Percentiles rank a stretch among this genome's conserved stretches.
Evolutionary conservation across 1,140 invertebrate species (phyloP).

Genomic region (Drosophila kepulauana): DNA sequence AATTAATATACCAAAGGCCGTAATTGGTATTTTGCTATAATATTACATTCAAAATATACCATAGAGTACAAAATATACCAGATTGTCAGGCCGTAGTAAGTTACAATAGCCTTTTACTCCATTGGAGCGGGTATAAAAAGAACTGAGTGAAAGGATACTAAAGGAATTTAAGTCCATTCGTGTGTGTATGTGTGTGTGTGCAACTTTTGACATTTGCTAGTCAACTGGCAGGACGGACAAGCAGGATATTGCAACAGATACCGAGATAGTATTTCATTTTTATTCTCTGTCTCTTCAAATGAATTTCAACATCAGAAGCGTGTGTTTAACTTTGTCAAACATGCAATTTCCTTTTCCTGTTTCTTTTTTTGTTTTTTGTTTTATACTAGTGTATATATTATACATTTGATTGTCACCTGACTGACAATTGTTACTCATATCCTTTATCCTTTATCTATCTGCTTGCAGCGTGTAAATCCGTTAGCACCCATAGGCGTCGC

Average conservation of each 20-base stretch:
- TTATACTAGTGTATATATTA: background rate
- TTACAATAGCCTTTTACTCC: too few relatives aligned
- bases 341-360: conserved; percentile 44
- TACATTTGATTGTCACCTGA: conserved; percentile 32
- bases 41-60: too few relatives aligned
- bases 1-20: too few relatives aligned
- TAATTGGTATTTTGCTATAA: too few relatives aligned
- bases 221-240: conserved; percentile 19
- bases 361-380: background rate
- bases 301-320: conserved; percentile 14
- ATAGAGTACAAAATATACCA: too few relatives aligned
- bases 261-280: conserved; percentile 33
- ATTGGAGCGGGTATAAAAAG: too few relatives aligned
- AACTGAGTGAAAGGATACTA: background rate
- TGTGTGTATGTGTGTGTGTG: background rate
- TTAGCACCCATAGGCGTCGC: conserved; percentile 84
- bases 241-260: conserved; percentile 32
- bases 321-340: conserved; percentile 63
- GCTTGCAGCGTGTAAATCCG: conserved; percentile 79
- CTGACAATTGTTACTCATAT: conserved; percentile 43
- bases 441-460: conserved; percentile 13
- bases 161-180: conserved; percentile 17
- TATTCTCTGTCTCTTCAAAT: conserved; percentile 11
- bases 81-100: too few relatives aligned
- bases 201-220: conserved; percentile 36